These are phyloP conservation scores for Cremastinae sp. DNA, from an alignment of 2,888 invertebrate genomes.

Conservation along the genomic window DNA sequence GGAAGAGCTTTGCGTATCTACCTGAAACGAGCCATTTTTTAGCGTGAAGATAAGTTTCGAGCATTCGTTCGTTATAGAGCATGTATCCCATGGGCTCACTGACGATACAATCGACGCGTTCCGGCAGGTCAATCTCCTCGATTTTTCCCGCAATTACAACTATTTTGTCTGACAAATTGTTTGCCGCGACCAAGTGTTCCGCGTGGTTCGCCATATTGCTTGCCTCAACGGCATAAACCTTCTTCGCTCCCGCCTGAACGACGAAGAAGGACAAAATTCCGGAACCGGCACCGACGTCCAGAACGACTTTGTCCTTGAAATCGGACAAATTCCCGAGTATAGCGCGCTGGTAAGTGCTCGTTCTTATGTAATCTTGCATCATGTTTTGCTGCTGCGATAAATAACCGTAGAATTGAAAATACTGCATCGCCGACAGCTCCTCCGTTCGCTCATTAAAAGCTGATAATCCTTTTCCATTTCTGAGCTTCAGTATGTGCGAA, in stretches of 20 bases:
- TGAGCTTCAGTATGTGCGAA: conserved; percentile 87
- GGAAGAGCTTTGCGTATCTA: conserved; percentile 68
- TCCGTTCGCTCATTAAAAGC: conserved; percentile 98
- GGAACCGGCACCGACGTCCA: conserved; percentile 99
- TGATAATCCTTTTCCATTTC: conserved; percentile 88
- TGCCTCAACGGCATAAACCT: conserved; percentile 99
- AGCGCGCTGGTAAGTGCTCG: conserved; percentile 98
- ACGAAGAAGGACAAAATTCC: conserved; percentile 99
- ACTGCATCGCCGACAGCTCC: conserved; percentile 98
- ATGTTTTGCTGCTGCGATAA: conserved; percentile 99
- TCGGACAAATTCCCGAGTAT: conserved; percentile 96
- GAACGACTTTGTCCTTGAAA: conserved; percentile 94
- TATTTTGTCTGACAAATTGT: conserved; percentile 93
- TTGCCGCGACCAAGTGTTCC: conserved; percentile 93
- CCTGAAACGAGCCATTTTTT: conserved; percentile 97
- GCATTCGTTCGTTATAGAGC: conserved; percentile 99
- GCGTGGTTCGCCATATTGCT: conserved; percentile 99
- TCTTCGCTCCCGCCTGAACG: conserved; percentile 96
- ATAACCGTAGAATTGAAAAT: conserved; percentile 99
- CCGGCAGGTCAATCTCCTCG: conserved; percentile 97
- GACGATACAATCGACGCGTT: conserved; percentile 97
- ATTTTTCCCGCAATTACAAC: conserved; percentile 98
- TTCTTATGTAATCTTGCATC: conserved; percentile 99
- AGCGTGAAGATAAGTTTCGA: conserved; percentile 98
- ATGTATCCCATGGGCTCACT: conserved; percentile 99